Evolutionary conservation across 2,113 vertebrate species (phyloP).

Genomic region (Ptilorrhoa leucosticta): DNA sequence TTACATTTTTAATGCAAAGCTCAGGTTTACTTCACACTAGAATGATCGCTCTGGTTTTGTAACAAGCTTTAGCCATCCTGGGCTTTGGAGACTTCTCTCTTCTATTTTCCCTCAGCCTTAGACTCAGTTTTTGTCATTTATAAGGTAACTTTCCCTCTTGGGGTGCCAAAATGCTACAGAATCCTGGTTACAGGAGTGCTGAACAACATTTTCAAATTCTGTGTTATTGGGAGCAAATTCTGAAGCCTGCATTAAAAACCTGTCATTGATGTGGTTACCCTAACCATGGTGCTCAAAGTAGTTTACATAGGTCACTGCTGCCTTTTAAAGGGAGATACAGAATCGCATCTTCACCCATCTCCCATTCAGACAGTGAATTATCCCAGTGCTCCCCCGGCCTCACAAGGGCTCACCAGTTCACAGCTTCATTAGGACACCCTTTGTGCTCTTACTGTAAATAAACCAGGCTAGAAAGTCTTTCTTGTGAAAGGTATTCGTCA

Average conservation of each 20-base stretch:
- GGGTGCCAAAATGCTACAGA: not conserved
- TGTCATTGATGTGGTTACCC: not conserved
- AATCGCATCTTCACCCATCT: not conserved
- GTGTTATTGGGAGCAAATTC: not conserved
- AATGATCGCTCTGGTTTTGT: not conserved
- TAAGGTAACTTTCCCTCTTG: not conserved
- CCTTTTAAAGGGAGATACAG: not conserved
- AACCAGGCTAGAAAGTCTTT: not conserved
- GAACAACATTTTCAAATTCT: not conserved
- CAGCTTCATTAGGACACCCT: not conserved
- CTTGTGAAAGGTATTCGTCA: not conserved
- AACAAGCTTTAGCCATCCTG: not conserved
- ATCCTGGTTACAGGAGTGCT: not conserved
- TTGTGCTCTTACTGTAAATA: not conserved
- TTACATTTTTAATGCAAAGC: constrained; percentile 54
- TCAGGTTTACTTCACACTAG: constrained; percentile 20
- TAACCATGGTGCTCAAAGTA: not conserved
- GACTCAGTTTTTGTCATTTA: not conserved
- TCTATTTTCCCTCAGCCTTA: not conserved
- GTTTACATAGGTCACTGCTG: not conserved
- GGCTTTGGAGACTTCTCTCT: constrained; percentile 16
- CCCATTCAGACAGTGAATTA: not conserved
- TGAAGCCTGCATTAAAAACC: not conserved
- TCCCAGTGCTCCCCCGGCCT: not conserved
- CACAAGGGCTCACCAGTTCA: not conserved